phyloP scores from a whole-genome alignment of 2,888 invertebrate genomes.

The Myopa tessellatipennis region DNA sequence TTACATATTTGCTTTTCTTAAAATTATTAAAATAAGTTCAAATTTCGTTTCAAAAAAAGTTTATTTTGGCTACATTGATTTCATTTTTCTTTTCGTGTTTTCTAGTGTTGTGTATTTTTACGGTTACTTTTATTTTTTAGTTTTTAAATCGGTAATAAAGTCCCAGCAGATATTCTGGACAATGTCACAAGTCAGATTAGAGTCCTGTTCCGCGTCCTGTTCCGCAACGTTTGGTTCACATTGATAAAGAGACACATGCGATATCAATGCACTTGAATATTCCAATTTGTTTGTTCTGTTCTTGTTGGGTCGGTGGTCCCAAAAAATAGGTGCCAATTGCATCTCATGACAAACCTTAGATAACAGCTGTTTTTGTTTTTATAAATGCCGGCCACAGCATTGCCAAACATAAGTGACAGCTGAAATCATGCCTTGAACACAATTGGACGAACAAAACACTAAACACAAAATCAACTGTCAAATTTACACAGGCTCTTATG shows the following conservation, averaged over 20 bases:
- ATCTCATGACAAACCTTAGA: too few species aligned
- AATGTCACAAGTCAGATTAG: conserved; percentile 91
- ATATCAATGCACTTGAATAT: too few species aligned
- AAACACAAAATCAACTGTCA: too few species aligned
- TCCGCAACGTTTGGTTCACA: conserved; percentile 86
- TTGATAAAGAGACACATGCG: conserved; percentile 82
- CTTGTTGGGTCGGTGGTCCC: too few species aligned
- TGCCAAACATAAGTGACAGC: not conserved
- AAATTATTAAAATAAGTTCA: not conserved
- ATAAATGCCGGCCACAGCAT: not conserved
- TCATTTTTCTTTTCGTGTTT: conserved; percentile 40
- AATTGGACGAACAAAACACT: too few species aligned
- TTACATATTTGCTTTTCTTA: not conserved
- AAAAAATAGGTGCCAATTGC: too few species aligned
- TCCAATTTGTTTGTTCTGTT: too few species aligned
- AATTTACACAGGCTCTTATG: too few species aligned
- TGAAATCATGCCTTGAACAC: too few species aligned
- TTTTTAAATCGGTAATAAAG: conserved; percentile 71
- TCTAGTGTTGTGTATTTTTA: conserved; percentile 46
- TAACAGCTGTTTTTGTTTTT: conserved; percentile 9
- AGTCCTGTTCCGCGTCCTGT: conserved; percentile 80
- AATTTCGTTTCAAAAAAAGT: conserved; percentile 16
- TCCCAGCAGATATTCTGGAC: conserved; percentile 81
- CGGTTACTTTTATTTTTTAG: conserved; percentile 36
- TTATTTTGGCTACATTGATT: conserved; percentile 40